Evolutionary conservation across 2,888 invertebrate genomes (phyloP), one percentile per base, ranked within the genome.

Genomic region (Cybosia mesomella): DNA sequence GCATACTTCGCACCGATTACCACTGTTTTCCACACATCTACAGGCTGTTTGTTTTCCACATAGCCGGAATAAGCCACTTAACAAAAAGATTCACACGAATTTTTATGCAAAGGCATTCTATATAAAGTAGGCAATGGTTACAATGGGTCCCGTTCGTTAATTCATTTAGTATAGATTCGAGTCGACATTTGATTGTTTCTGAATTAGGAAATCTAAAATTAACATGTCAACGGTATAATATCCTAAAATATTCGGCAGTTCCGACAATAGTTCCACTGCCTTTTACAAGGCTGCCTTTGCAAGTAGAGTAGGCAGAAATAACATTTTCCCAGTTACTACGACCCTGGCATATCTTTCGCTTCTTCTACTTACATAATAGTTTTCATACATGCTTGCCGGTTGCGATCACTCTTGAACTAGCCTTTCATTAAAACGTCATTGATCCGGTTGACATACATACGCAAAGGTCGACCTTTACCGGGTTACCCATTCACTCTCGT

Each of bases 171-270:
- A 78, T 81, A 74, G 68, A 71, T 76, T 76, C 28, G 55, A 74
- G 58, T 72, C 73, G 71, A 71, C 68, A 65, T 72, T 76, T 73
- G 75, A 74, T 78, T 80, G 73, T 77, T 73, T 61, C 77, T 69
- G 74, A 73, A 77, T 74, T 74, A 81, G 70, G 75, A 60, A 69
- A 67, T 55, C 68, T 58, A 70, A 68, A n/a, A 66, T 68, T 62
- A 54, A 59, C 68, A 67, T 53, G 58, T 72, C 67, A 81, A 81
- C 82, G 77, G 82, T 81, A 72, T 39, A 15, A 3, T 43, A 43
- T 43, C 43, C 18, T 5, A 43, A 43, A 43, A 43, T 43, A 18
- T 43, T 7, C 18, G 18, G 7, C 18, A 18, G 18, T 43, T 43
- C 43, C 43, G 18, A 15, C 39, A 39, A 39, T 39, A 1, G 39